phyloP scores from a whole-genome alignment of 1,140 invertebrate species.

The Aphaenogaster floridana region DNA sequence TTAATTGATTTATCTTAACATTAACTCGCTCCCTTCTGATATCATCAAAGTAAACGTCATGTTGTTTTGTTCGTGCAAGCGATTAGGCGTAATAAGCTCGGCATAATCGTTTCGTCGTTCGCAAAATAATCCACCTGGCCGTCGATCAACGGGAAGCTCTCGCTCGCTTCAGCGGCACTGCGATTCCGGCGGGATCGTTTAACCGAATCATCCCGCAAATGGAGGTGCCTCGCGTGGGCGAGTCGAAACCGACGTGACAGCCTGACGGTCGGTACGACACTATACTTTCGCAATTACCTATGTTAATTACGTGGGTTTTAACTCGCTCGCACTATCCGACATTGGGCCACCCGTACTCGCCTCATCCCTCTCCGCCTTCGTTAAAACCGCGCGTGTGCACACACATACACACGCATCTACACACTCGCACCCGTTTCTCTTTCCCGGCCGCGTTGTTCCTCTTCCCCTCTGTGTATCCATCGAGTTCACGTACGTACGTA shows the following conservation, averaged over 20 bases:
- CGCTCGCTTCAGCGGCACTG: neutral
- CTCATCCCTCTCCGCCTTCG: neutral
- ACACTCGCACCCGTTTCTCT: neutral
- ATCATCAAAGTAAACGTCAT: neutral
- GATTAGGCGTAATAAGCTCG: constrained; percentile 4
- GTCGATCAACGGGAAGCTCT: constrained; percentile 34
- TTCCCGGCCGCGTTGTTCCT: constrained; percentile 57
- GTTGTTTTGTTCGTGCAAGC: neutral
- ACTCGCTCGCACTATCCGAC: constrained; percentile 31
- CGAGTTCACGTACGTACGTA: constrained; percentile 69
- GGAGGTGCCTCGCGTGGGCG: neutral
- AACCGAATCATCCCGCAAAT: constrained; percentile 57
- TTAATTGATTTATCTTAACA: neutral
- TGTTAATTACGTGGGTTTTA: constrained; percentile 80
- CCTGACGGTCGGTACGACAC: constrained; percentile 29
- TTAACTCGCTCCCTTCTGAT: neutral
- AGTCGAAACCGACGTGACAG: constrained; percentile 54
- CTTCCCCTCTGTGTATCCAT: constrained; percentile 61
- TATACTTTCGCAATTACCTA: constrained; percentile 79
- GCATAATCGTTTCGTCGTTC: constrained; percentile 41
- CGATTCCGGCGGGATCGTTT: constrained; percentile 45
- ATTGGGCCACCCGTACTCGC: neutral
- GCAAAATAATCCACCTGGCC: constrained; percentile 38
- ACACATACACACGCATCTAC: neutral
- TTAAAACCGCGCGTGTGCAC: constrained; percentile 24